Evolutionary conservation across 2,797 vertebrate species (phyloP).

Genomic region (Chaetodon trifasciatus): DNA sequence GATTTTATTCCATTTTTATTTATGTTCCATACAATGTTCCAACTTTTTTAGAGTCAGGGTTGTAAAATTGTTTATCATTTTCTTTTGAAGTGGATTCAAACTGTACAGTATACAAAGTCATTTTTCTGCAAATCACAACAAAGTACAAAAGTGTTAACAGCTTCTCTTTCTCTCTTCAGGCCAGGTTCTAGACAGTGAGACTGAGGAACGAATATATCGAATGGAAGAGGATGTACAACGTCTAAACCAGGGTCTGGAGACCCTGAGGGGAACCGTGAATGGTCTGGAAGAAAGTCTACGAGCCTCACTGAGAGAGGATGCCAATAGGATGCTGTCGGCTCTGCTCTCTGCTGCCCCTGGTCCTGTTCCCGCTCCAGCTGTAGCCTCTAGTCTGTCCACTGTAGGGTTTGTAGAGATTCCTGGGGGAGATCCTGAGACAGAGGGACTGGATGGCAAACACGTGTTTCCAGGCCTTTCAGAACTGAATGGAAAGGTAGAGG

Average conservation of each 20-base stretch:
- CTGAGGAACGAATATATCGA: slow-evolving; percentile 89
- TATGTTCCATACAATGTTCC: no score
- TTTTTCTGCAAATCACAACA: neutral
- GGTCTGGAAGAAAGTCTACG: slow-evolving; percentile 91
- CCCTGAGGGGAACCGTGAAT: slow-evolving; percentile 88
- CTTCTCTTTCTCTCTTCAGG: slow-evolving; percentile 76
- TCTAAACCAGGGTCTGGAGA: slow-evolving; percentile 91
- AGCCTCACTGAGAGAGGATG: slow-evolving; percentile 90
- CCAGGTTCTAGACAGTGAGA: slow-evolving; percentile 83
- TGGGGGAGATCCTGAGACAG: slow-evolving; percentile 83
- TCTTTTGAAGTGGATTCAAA: slow-evolving; percentile 12
- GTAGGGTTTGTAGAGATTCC: slow-evolving; percentile 94
- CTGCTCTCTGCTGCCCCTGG: slow-evolving; percentile 88
- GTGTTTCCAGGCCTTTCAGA: slow-evolving; percentile 86
- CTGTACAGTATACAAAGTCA: no score
- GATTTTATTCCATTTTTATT: no score
- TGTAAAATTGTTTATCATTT: neutral
- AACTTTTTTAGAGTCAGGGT: no score
- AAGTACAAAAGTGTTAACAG: slow-evolving; percentile 17
- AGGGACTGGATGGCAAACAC: slow-evolving; percentile 85
- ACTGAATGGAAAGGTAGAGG: slow-evolving; percentile 89
- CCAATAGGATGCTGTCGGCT: slow-evolving; percentile 91
- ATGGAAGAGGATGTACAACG: slow-evolving; percentile 93
- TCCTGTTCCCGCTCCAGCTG: slow-evolving; percentile 68
- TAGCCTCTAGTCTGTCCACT: slow-evolving; percentile 75